Conservation (phyloP, 2,797 vertebrate genomes). For the Distichodus sexfasciatus region DNA sequence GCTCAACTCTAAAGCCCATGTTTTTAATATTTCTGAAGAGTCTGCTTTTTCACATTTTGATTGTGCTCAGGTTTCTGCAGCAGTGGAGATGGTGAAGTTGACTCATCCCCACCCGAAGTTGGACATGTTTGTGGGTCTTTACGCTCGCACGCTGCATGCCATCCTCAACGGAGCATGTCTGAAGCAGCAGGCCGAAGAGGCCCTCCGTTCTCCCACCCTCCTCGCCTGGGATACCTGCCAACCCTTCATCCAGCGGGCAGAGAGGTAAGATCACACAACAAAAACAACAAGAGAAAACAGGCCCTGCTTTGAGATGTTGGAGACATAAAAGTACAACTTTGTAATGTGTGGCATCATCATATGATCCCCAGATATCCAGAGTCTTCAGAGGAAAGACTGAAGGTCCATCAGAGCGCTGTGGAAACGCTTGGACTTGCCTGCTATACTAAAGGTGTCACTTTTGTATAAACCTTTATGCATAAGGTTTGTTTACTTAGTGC, state of each 20-base stretch:
- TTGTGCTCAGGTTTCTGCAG: conserved; percentile 58
- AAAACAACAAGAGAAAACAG: too few relatives aligned
- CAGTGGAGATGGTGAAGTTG: conserved; percentile 62
- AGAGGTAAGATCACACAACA: conserved; percentile 44
- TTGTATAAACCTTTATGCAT: too few relatives aligned
- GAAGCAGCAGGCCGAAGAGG: conserved; percentile 52
- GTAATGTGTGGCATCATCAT: too few relatives aligned
- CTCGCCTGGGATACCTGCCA: conserved; percentile 59
- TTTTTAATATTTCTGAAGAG: too few relatives aligned
- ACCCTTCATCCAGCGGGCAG: conserved; percentile 55
- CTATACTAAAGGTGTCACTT: conserved; percentile 59
- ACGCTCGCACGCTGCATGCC: conserved; percentile 59
- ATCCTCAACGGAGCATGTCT: conserved; percentile 62
- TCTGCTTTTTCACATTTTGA: neutral
- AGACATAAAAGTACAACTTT: neutral
- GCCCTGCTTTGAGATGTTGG: too few relatives aligned
- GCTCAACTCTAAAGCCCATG: too few relatives aligned
- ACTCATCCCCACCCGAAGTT: conserved; percentile 68
- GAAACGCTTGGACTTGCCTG: conserved; percentile 66
- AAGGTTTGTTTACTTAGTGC: too few relatives aligned
- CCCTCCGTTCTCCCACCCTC: conserved; percentile 55
- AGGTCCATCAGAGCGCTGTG: conserved; percentile 67
- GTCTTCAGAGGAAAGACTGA: conserved; percentile 47
- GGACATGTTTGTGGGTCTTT: conserved; percentile 54
- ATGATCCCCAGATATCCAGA: conserved; percentile 26